Evolutionary conservation across 2,888 invertebrate species (phyloP), one percentile per base, ranked within the genome.

Genomic region (Ptilodon capucinus): DNA sequence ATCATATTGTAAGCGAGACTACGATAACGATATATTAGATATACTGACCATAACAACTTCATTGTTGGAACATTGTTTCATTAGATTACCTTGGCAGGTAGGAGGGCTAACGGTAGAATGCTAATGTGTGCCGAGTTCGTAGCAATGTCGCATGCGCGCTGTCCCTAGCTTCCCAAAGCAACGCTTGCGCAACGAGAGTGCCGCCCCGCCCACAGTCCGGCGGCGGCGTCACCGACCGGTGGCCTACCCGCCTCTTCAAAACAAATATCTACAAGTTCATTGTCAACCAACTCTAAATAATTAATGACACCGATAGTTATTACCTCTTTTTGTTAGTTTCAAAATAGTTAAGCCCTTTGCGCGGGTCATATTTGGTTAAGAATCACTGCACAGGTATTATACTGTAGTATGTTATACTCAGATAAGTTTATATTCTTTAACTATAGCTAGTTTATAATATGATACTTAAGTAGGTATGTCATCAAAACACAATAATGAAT

Each of bases 81-180:
- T 76, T 76, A 68, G 72, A 68, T 73, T 74, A 76, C 78, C 79
- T 81, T 81, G 77, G 74, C 70, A 57, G 71, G 77, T 66, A 68
- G 68, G 68, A 51, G 73, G 83, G 83, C 70, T 90, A 90, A 88
- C 89, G 89, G 88, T 86, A 83, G 87, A 87, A 86, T 86, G 84
- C 81, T 89, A 89, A 88, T 86, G 82, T 73, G 76, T 68, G 72
- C 71, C 65, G 73, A 71, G 76, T 71, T 64, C 69, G 71, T 71
- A 72, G 69, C 72, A 76, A 75, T 79, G 84, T 79, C 80, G 73
- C 76, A 74, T 74, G 73, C 60, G 66, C 71, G 59, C 64, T 69
- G 70, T 68, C 70, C 62, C 63, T 69, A 70, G 75, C 77, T 78
- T 82, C 81, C 81, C 81, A 76, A 75, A 76, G 40, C 23, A 72